Evolutionary conservation across 2,888 invertebrate species (phyloP).

Genomic region (Timema cristinae): DNA sequence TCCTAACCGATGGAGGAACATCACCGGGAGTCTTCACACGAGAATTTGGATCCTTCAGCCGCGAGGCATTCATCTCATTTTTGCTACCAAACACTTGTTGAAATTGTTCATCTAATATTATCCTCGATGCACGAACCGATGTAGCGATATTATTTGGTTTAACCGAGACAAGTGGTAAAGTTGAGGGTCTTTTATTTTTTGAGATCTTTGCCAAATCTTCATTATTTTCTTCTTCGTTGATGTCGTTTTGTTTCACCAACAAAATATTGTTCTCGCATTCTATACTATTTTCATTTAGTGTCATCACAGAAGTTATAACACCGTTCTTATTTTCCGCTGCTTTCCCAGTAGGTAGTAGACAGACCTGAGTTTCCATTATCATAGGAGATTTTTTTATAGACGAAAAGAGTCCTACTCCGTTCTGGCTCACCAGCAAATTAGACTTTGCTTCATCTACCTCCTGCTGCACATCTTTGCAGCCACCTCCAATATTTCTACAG

Average conservation of each 20-base stretch:
- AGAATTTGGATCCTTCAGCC: conserved; percentile 66
- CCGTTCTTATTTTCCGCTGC: conserved; percentile 41
- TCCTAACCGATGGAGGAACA: conserved; percentile 70
- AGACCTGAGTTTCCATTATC: conserved; percentile 45
- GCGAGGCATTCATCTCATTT: conserved; percentile 20
- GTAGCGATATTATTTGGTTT: conserved; percentile 2
- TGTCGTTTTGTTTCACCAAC: conserved; percentile 37
- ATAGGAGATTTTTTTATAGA: conserved; percentile 23
- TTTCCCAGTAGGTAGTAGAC: conserved; percentile 38
- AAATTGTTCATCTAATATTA: conserved; percentile 71
- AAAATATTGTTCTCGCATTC: conserved; percentile 41
- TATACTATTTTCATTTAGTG: conserved; percentile 44
- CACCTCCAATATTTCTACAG: conserved; percentile 3
- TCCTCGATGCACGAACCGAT: conserved; percentile 47
- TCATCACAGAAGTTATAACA: conserved; percentile 47
- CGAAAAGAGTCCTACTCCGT: conserved; percentile 14
- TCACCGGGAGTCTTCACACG: conserved; percentile 80
- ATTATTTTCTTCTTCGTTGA: conserved; percentile 36
- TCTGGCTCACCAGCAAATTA: conserved; percentile 28
- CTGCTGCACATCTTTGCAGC: conserved; percentile 7
- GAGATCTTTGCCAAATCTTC: conserved; percentile 17
- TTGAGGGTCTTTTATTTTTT: conserved; percentile 43
- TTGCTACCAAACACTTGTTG: conserved; percentile 59
- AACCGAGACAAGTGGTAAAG: conserved; percentile 43
- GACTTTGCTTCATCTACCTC: conserved; percentile 30